phyloP scores from a whole-genome alignment of 2,797 vertebrate genomes.

The Darevskia nairensis region DNA sequence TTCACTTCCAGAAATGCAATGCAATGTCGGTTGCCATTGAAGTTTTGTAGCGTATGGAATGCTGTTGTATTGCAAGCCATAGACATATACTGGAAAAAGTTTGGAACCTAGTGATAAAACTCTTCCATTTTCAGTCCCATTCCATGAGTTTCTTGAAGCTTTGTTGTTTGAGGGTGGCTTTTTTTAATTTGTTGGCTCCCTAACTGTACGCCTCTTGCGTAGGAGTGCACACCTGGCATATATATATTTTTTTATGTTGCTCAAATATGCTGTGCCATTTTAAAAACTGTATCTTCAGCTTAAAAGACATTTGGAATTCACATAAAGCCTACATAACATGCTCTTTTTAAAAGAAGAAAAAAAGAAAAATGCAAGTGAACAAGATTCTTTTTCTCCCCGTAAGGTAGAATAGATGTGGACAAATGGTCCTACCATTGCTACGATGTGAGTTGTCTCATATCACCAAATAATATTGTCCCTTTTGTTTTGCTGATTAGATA shows the following conservation, averaged over 20 bases:
- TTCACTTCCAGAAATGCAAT: not conserved
- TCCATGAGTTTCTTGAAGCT: not conserved
- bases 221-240: constrained; percentile 1
- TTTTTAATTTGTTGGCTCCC: not conserved
- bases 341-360: not conserved
- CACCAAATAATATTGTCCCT: not conserved
- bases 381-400: not conserved
- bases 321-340: not conserved
- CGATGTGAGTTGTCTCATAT: not conserved
- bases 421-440: not conserved
- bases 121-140: not conserved
- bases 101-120: not conserved
- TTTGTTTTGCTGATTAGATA: constrained; percentile 3
- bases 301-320: not conserved
- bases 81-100: too few relatives aligned
- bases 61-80: not conserved
- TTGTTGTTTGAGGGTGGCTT: not conserved
- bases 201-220: not conserved
- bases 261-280: not conserved
- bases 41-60: not conserved
- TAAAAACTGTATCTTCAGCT: not conserved
- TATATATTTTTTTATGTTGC: not conserved
- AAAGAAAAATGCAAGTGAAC: too few relatives aligned
- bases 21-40: not conserved
- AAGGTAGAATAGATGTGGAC: not conserved